Base-by-base conservation (phyloP, 2,888 invertebrate genomes). In the Lamproptera curius region DNA sequence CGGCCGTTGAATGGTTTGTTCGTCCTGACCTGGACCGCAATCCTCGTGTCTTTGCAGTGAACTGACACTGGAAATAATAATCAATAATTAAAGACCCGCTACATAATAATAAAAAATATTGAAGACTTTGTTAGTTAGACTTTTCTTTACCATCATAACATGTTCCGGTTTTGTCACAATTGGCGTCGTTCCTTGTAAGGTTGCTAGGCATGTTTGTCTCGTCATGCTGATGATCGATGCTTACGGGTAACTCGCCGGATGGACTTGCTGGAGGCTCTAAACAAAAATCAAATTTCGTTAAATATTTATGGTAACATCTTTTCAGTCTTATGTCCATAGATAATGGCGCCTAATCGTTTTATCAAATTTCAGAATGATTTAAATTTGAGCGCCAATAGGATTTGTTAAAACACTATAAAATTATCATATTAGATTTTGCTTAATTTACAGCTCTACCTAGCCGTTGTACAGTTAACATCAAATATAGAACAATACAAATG, bases 1-100 rank as follows among this genome's bases (percentile, higher is more conserved):
- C 97, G 92, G 10, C 97, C 97, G 67, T 97, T 97, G 90, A 97
- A 97, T 15, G 96, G 96, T 68, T 96, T 95, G 80, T 97, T 97
- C 28, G 97, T 97, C 60, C 94, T 91, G 14, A 97, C 96, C 81
- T 96, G 95, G 0, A 97, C 95, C 3, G 97, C 96, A 64, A 97
- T 97, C 65, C 95, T 91, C 1, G 97, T 97, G 74, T 97, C 97
- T 79, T 97, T 97, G 89, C 97, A 97, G 75, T 96, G 95, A 1
- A 97, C 97, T 17, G 96, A 93, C 42, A 97, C 97, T 97, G 80
- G 87, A 84, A 56, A 56, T 43, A 56, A 53, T 20, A 36, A 44
- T 16, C 44, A 11, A 45, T 35, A 33, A 28, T 15, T 31, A 28
- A 16, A 3, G 17, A 28, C 28, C 20, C n/a, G 50, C 28, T 14